Percentiles rank a stretch among this genome's conserved stretches.
These are phyloP conservation scores for Mormyrus iriodes DNA, from an alignment of 2,113 vertebrate genomes.

Conservation along the genomic window DNA sequence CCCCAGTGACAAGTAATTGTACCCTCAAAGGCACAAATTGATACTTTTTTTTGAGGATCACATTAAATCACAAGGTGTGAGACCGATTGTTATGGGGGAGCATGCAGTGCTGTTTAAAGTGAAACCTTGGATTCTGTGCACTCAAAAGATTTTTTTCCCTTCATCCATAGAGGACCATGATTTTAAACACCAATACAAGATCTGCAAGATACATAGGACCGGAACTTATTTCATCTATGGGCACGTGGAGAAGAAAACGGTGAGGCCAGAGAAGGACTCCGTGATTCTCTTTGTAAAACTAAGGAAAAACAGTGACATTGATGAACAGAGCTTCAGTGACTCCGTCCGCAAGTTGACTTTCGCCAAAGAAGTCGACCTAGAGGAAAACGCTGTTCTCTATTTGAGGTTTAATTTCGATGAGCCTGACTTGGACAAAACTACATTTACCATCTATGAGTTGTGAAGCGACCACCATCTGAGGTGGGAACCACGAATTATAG, in stretches of 20 bases:
- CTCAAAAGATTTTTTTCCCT: not conserved
- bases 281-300: not conserved
- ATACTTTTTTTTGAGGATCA: not conserved
- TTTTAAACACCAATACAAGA: rapidly evolving
- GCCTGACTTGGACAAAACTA: not conserved
- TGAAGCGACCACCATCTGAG: not conserved
- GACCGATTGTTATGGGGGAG: not conserved
- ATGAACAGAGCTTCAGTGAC: not conserved
- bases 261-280: not conserved
- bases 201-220: constrained; percentile 1
- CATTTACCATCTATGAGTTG: not conserved
- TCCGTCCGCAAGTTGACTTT: not conserved
- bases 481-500: not conserved
- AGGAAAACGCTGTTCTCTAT: not conserved
- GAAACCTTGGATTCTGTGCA: not conserved
- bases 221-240: constrained; percentile 28
- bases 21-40: not conserved
- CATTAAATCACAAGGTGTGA: not conserved
- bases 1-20: not conserved
- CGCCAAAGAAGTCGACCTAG: not conserved
- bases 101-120: not conserved
- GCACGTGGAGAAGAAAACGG: not conserved
- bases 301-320: not conserved
- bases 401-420: not conserved
- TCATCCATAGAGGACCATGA: not conserved